Conservation (phyloP, 2,888 invertebrate species). For the Phyllotreta cruciferae region DNA sequence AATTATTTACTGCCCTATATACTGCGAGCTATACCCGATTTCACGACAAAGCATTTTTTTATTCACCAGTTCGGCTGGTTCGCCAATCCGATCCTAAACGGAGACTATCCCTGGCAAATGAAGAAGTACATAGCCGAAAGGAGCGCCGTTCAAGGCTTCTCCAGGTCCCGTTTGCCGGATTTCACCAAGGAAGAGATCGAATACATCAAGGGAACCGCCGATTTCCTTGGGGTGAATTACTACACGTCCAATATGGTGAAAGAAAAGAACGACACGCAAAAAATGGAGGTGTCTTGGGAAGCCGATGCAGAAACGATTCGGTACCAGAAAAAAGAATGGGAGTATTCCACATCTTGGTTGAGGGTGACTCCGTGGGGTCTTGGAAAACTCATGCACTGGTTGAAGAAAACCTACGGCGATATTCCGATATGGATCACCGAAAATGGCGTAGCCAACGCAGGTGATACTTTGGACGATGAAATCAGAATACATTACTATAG, state of each 20-base stretch:
- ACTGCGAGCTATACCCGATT: conserved; percentile 4
- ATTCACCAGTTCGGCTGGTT: conserved; percentile 39
- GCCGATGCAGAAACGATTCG: conserved; percentile 32
- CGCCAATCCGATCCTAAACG: conserved; percentile 67
- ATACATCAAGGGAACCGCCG: conserved; percentile 68
- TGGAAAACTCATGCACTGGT: conserved; percentile 66
- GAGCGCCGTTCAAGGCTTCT: conserved; percentile 66
- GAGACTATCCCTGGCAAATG: conserved; percentile 73
- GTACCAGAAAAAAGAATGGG: conserved; percentile 36
- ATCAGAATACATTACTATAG: conserved; percentile 63
- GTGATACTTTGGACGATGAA: conserved; percentile 63
- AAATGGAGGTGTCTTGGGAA: conserved; percentile 7
- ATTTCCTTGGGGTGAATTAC: conserved; percentile 78
- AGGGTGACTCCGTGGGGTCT: conserved; percentile 63
- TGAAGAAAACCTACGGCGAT: conserved; percentile 66
- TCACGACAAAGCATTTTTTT: conserved; percentile 10
- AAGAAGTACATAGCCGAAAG: conserved; percentile 64
- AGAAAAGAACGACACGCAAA: conserved; percentile 22
- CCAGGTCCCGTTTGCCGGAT: conserved; percentile 67
- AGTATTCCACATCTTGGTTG: conserved; percentile 31
- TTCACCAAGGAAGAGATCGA: conserved; percentile 68
- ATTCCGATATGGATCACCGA: conserved; percentile 68
- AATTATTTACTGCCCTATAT: not conserved
- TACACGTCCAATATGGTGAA: conserved; percentile 69
- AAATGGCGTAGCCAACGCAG: conserved; percentile 65